Base-by-base conservation (phyloP, 2,888 invertebrate genomes). In the Limnephilus lunatus region DNA sequence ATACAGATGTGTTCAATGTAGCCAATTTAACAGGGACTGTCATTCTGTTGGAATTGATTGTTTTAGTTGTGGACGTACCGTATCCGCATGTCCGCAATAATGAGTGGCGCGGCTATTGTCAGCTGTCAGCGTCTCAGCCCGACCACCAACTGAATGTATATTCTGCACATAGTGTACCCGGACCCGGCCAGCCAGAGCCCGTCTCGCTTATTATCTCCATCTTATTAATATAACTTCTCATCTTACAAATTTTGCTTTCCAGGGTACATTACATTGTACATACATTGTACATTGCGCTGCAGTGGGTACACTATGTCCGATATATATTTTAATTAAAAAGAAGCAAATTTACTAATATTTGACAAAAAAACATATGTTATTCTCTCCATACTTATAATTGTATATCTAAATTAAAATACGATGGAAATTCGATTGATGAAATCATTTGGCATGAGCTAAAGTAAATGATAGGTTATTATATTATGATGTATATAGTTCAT, bases 1-100 rank as follows among this genome's bases (percentile, higher is more conserved):
- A 92, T 93, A 93, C 93, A 93, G 91, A 93, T 93, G 93, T 93
- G 93, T 93, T 93, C 93, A 93, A 92, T 93, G 93, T 93, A 93
- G 93, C 90, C 91, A 93, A 93, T 92, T 92, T 91, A 89, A 92
- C 87, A 39, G 92, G 90, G 86, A 89, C 91, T 86, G 85, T 91
- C 83, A 35, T 32, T 35, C 32, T 35, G 35, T 39, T 35, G 91
- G 91, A 87, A 81, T 83, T 90, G 82, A 83, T 87, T 48, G 83
- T 87, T 88, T 93, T 83, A 83, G 83, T 35, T 90, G 32, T 39
- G 48, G 90, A 82, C 48, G 15, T 30, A 83, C 81, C 32, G 68
- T 68, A 25, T 68, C n/a, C 68, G 25, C 25, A 68, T 68, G 68
- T 68, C 68, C 68, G n/a, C 68, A 68, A 39, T 39, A 39, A 68